Evolutionary conservation across 2,888 invertebrate species (phyloP).

Genomic region (Drosophila nr. perissopoda): DNA sequence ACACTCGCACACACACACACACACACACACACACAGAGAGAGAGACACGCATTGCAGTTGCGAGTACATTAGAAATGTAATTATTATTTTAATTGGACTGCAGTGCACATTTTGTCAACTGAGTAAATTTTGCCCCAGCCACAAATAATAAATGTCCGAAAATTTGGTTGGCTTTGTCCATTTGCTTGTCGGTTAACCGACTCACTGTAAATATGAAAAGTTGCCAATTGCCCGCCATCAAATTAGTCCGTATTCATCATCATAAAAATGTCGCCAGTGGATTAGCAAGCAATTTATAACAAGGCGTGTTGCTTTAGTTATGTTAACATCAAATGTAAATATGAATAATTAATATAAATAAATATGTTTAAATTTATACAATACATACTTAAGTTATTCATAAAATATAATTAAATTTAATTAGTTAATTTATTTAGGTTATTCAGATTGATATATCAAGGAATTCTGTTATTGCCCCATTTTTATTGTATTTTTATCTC

Average conservation of each 20-base stretch:
- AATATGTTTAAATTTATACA: not conserved
- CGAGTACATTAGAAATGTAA: constrained; percentile 82
- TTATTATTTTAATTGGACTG: constrained; percentile 83
- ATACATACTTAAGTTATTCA: not conserved
- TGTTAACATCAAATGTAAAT: not conserved
- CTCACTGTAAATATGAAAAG: constrained; percentile 71
- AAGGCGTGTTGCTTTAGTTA: not conserved
- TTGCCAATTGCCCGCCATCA: constrained; percentile 26
- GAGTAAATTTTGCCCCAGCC: constrained; percentile 36
- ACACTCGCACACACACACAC: constrained; percentile 42
- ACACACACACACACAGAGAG: constrained; percentile 14
- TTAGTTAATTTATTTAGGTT: no score
- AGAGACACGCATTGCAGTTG: constrained; percentile 68
- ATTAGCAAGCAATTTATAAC: not conserved
- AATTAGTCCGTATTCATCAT: constrained; percentile 30
- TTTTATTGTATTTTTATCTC: no score
- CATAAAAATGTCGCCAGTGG: constrained; percentile 2
- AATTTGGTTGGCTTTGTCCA: constrained; percentile 48
- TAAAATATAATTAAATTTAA: not conserved
- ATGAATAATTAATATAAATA: not conserved
- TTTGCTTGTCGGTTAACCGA: constrained; percentile 70
- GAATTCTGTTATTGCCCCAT: no score
- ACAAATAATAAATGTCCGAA: constrained; percentile 73
- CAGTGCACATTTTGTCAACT: constrained; percentile 60
- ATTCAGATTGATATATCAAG: no score